phyloP scores from a whole-genome alignment of 2,113 vertebrate genomes.

The Manacus vitellinus region DNA sequence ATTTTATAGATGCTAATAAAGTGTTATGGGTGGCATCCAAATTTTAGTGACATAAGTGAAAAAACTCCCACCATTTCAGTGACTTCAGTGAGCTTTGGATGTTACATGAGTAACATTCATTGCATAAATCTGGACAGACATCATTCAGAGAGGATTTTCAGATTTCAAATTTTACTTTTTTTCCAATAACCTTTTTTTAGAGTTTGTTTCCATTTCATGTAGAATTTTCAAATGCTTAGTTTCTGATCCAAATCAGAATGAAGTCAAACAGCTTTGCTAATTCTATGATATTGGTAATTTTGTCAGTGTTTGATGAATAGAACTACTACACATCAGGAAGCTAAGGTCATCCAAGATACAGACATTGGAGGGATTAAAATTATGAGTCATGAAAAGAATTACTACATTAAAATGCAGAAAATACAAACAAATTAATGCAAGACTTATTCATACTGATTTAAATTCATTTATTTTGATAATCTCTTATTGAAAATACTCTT shows the following conservation, averaged over 20 bases:
- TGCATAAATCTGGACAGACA: background rate
- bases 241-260: background rate
- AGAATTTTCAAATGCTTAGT: background rate
- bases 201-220: background rate
- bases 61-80: conserved; percentile 1
- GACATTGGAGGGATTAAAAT: background rate
- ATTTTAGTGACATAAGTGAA: conserved; percentile 46
- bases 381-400: background rate
- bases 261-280: background rate
- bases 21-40: conserved; percentile 27
- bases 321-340: background rate
- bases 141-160: background rate
- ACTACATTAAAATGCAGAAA: background rate
- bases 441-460: background rate
- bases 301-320: background rate
- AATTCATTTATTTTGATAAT: background rate
- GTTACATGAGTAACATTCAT: background rate
- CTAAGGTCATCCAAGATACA: background rate
- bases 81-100: background rate
- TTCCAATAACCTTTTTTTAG: background rate
- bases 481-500: background rate
- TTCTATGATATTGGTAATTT: background rate
- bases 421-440: background rate
- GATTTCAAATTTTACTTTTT: background rate
- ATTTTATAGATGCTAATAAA: conserved; percentile 44